These are phyloP conservation scores for Pachypanchax playfairii DNA, from an alignment of 2,113 vertebrate genomes.

Conservation along the genomic window DNA sequence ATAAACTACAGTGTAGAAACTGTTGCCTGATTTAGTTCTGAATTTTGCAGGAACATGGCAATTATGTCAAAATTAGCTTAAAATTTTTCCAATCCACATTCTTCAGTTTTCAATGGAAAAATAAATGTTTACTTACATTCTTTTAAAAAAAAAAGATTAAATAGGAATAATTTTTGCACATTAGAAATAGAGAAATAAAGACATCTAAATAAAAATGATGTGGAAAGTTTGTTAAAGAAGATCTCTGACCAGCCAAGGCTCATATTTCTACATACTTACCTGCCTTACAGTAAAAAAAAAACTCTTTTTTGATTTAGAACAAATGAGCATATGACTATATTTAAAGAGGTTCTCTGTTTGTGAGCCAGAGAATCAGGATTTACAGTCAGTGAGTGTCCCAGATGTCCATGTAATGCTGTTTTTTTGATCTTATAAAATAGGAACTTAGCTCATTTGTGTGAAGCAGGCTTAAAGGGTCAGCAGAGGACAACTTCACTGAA, in stretches of 20 bases:
- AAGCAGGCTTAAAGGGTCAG: slow-evolving; percentile 36
- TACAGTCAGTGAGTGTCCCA: slow-evolving; percentile 23
- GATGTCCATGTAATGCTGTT: slow-evolving; percentile 50
- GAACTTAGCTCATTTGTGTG: slow-evolving; percentile 41
- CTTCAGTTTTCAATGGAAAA: too few species aligned
- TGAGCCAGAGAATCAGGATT: slow-evolving; percentile 1
- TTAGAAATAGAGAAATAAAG: too few species aligned
- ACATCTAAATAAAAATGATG: too few species aligned
- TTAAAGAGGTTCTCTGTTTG: neutral
- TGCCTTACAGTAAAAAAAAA: too few species aligned
- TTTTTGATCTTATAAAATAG: slow-evolving; percentile 47
- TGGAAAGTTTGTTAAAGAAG: neutral
- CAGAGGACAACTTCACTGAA: slow-evolving; percentile 22
- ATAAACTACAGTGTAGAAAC: slow-evolving; percentile 15
- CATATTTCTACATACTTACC: too few species aligned
- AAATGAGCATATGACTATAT: neutral
- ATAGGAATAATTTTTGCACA: neutral
- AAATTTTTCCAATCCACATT: too few species aligned
- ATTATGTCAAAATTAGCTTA: too few species aligned
- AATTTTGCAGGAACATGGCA: too few species aligned
- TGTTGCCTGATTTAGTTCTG: neutral
- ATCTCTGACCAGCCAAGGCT: too few species aligned
- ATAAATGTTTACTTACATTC: too few species aligned
- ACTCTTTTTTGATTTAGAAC: too few species aligned
- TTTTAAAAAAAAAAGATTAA: neutral